Base-by-base conservation (phyloP, 2,888 invertebrate genomes). In the Chymomyza procnemis region DNA sequence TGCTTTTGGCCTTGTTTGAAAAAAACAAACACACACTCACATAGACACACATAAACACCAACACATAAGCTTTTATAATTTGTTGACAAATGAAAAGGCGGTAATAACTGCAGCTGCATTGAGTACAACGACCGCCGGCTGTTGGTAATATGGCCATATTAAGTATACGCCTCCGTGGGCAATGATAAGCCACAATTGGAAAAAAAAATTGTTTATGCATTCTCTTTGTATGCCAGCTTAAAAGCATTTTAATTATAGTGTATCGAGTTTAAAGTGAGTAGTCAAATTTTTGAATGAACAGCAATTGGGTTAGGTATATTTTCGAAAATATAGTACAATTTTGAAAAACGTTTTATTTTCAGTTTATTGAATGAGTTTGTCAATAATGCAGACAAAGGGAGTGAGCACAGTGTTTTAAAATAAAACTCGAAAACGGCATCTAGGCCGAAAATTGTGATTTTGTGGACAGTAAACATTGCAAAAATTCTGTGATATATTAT, bases 161-260 rank as follows among this genome's bases (percentile, higher is more conserved):
- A 66, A 61, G 59, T 41, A 26, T 60, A 50, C 58, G 30, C 58
- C 34, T 58, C 9, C 26, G 55, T 50, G 26, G 21, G 71, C 64
- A 72, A 71, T 72, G 67, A 71, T 69, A 59, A 64, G 61, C 61
- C 69, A 54, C 64, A 71, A 71, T 71, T 61, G 58, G 61, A 67
- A 72, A 67, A 72, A 71, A 72, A 67, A 72, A 71, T 71, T 71
- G 71, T 72, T 72, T 71, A 64, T 71, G 61, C 48, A 54, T 63
- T 64, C 54, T 2, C 21, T 41, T 1, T 14, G 12, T 41, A 41
- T 41, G 34, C 34, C 12, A 9, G 12, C 34, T 41, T 12, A 12
- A 41, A 41, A 9, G 34, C 34, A 41, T 12, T 26, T 0, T 6
- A 41, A 41, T 41, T 41, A 41, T 41, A 12, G 34, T 12, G 3